Evolutionary conservation across 2,797 vertebrate species (phyloP).

Genomic region (Mormyrops attenuatus): DNA sequence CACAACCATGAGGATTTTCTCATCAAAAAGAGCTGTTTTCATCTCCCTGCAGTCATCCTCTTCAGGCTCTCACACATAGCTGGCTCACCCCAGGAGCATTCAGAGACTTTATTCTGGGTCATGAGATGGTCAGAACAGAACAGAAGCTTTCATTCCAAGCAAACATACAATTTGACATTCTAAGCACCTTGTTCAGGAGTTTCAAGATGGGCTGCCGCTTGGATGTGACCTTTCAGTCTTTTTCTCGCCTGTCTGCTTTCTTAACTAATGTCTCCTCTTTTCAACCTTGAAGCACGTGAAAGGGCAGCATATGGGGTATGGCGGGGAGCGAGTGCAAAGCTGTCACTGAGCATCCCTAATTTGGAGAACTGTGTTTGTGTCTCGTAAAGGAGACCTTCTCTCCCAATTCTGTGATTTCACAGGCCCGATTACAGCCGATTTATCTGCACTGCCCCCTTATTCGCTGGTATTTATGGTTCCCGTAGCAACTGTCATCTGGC

Average conservation of each 20-base stretch:
- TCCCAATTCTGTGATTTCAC: neutral
- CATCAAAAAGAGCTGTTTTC: neutral
- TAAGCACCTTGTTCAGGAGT: neutral
- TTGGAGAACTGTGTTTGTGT: neutral
- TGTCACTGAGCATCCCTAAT: neutral
- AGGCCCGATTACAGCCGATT: neutral
- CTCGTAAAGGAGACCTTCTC: constrained; percentile 2
- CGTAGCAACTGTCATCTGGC: constrained; percentile 13
- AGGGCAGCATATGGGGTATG: neutral
- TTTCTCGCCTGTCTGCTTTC: neutral
- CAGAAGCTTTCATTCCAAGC: neutral
- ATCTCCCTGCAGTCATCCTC: neutral
- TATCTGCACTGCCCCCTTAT: neutral
- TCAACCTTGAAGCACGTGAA: neutral
- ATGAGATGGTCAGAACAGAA: neutral
- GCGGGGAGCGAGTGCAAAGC: neutral
- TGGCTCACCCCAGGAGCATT: neutral
- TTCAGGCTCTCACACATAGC: neutral
- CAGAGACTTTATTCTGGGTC: neutral
- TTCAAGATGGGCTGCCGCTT: neutral
- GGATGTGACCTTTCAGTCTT: neutral
- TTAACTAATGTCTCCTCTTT: neutral
- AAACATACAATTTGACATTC: constrained; percentile 7
- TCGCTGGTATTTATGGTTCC: constrained; percentile 8
- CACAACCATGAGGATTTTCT: neutral